phyloP scores from a whole-genome alignment of 2,888 invertebrate genomes.

The Ametastegia equiseti region DNA sequence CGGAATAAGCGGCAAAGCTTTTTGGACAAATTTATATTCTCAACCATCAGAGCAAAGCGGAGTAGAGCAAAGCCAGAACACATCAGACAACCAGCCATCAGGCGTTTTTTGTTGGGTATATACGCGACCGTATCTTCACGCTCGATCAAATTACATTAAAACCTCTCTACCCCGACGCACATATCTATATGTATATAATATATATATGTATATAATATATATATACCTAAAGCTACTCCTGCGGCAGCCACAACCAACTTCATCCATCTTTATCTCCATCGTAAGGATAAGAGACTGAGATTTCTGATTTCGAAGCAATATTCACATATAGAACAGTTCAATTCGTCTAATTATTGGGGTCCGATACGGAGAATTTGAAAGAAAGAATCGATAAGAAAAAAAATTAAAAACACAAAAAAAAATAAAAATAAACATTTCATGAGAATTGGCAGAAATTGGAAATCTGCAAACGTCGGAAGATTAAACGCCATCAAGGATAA shows the following conservation, averaged over 20 bases:
- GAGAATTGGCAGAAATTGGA: not conserved
- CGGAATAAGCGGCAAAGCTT: not conserved
- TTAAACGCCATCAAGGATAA: no score
- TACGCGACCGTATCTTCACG: constrained; percentile 25
- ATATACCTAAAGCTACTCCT: no score
- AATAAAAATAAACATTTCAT: not conserved
- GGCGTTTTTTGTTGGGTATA: constrained; percentile 15
- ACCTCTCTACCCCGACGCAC: not conserved
- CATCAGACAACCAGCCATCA: not conserved
- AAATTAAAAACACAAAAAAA: not conserved
- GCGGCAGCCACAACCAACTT: not conserved
- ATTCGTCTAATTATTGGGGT: not conserved
- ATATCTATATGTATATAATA: no score
- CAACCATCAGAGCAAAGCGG: not conserved
- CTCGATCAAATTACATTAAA: constrained; percentile 29
- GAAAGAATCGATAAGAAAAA: no score
- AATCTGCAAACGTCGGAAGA: no score
- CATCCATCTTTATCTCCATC: not conserved
- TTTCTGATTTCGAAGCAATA: not conserved
- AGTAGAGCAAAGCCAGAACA: not conserved
- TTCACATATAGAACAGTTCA: not conserved
- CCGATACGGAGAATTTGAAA: no score
- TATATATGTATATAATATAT: no score
- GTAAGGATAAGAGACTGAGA: not conserved
- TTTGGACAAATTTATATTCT: not conserved